These are phyloP conservation scores for Corythaixoides concolor DNA, from an alignment of 2,113 vertebrate genomes.

Conservation along the genomic window DNA sequence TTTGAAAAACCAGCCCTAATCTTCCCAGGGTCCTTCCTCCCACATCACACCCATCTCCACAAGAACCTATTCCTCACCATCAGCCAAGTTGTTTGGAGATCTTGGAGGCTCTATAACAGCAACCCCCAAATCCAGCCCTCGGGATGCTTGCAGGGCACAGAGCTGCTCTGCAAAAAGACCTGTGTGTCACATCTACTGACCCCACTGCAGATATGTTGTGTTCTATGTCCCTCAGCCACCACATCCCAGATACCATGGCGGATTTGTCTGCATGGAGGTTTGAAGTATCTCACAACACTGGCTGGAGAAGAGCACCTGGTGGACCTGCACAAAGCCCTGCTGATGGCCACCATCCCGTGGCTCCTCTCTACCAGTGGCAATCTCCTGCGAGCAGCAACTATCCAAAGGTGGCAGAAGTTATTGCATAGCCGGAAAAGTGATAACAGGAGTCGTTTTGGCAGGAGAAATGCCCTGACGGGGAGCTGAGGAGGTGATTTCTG, in stretches of 20 bases:
- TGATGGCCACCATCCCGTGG: neutral
- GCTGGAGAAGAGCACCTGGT: neutral
- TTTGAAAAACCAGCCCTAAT: neutral
- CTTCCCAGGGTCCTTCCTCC: neutral
- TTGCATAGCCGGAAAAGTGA: neutral
- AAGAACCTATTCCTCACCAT: neutral
- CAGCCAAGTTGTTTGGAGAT: neutral
- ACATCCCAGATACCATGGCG: rapidly evolving
- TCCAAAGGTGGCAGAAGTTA: neutral
- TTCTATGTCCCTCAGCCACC: neutral
- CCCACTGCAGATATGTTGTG: neutral
- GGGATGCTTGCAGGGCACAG: neutral
- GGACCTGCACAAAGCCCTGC: neutral
- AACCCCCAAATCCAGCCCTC: neutral
- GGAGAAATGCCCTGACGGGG: neutral
- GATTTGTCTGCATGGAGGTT: neutral
- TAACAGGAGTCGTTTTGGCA: neutral
- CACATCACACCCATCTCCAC: neutral
- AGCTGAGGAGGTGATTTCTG: neutral
- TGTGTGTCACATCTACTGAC: neutral
- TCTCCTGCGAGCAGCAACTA: neutral
- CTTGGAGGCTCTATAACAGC: neutral
- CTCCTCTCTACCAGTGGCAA: neutral
- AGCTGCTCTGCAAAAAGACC: neutral
- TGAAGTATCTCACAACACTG: neutral